Percentiles rank a stretch among this genome's conserved stretches.
These are phyloP conservation scores for Ptilorrhoa leucosticta DNA, from an alignment of 2,113 vertebrate species.

Conservation along the genomic window DNA sequence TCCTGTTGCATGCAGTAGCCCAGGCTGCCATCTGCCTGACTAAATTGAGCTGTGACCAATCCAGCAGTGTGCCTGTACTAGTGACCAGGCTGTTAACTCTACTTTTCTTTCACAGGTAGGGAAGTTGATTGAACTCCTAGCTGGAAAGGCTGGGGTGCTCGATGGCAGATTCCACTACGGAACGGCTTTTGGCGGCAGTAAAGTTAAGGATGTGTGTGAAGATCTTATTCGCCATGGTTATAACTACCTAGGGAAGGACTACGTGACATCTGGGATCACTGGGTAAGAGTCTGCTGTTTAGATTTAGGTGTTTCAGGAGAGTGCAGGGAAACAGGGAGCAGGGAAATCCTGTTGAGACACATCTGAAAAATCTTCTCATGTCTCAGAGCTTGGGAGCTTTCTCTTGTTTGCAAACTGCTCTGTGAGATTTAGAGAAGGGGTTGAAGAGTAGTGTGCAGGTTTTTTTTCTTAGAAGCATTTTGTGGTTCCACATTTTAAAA, in stretches of 20 bases:
- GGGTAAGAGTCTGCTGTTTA: constrained; percentile 78
- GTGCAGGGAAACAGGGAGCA: too few relatives aligned
- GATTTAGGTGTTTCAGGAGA: not conserved
- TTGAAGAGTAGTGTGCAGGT: not conserved
- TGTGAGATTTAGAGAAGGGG: not conserved
- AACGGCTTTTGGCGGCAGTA: constrained; percentile 96
- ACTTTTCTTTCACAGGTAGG: constrained; percentile 81
- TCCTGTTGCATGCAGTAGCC: not conserved
- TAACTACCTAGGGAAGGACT: constrained; percentile 98
- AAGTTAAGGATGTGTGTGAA: constrained; percentile 97
- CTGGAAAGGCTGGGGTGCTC: constrained; percentile 92
- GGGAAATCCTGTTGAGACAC: not conserved
- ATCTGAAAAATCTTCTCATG: not conserved
- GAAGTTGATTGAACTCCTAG: constrained; percentile 93
- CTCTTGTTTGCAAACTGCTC: not conserved
- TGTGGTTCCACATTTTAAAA: not conserved
- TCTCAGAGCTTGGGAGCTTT: not conserved
- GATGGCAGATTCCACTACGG: constrained; percentile 96
- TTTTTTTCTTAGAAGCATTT: not conserved
- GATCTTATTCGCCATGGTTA: constrained; percentile 96
- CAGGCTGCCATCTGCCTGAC: not conserved
- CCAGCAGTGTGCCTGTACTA: not conserved
- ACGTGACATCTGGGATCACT: constrained; percentile 96
- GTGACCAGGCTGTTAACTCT: not conserved
- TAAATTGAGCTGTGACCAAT: rapidly evolving